Percentiles rank a stretch among this genome's conserved stretches.
phyloP scores from a whole-genome alignment of 2,797 vertebrate genomes.

The Limosa lapponica region DNA sequence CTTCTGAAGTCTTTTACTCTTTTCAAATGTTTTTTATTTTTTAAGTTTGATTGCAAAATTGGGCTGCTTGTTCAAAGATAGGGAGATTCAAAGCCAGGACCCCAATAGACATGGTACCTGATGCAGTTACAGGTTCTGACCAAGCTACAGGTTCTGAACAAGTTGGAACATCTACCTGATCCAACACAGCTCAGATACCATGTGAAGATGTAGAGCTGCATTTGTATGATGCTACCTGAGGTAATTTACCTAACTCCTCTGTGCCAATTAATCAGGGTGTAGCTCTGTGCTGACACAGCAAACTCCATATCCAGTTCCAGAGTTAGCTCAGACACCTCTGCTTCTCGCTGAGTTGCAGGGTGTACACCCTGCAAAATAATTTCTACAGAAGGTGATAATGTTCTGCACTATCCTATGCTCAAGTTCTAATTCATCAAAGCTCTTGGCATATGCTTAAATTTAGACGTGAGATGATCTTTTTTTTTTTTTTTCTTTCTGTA shows the following conservation, averaged over 20 bases:
- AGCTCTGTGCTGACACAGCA: not conserved
- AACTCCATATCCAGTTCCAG: not conserved
- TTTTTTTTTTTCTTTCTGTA: not conserved
- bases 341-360: not conserved
- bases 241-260: not conserved
- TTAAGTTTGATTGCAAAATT: not conserved
- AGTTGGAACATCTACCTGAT: not conserved
- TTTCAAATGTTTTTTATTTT: too few species aligned
- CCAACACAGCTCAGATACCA: not conserved
- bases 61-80: not conserved
- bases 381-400: not conserved
- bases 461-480: not conserved
- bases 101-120: accelerated
- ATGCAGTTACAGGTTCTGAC: not conserved
- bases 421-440: not conserved
- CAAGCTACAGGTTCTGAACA: not conserved
- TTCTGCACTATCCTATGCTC: not conserved
- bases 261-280: not conserved
- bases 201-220: not conserved
- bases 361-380: not conserved
- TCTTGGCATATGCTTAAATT: not conserved
- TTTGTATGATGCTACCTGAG: not conserved
- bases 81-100: not conserved
- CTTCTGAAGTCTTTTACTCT: not conserved
- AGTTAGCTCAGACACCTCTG: not conserved